Evolutionary conservation across 2,888 invertebrate genomes (phyloP), one percentile per base, ranked within the genome.

Genomic region (Colletes collaris): DNA sequence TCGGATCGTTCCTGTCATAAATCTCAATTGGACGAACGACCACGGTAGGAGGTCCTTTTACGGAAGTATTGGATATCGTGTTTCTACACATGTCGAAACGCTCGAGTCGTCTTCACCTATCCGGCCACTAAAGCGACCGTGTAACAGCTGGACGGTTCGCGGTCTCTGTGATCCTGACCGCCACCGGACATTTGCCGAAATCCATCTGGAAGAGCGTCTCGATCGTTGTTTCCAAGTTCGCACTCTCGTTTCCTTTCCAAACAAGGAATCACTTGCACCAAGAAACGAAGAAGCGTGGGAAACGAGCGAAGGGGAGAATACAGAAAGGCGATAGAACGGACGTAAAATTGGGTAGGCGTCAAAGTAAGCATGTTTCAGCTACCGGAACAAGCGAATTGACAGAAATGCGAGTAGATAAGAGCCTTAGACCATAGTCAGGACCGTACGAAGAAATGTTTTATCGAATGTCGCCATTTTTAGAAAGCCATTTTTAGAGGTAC

Each of bases 71-170:
- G 77, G 73, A 86, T 92, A 88, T 89, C 92, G 59, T 91, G 90
- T 91, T 91, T 89, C 89, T 89, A 92, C 91, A 91, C 89, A 88
- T 91, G 92, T 89, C 87, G 79, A 77, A 84, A 77, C 87, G 89
- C 83, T 90, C 86, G 88, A 85, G 86, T 75, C 81, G 82, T 84
- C 84, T 79, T 84, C 81, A 79, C 77, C 79, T 83, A 76, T 79
- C 83, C 83, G 80, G 76, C 81, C 62, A 59, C 59, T 56, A 64
- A 79, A 81, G 68, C 64, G 79, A 77, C 77, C 77, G 68, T 76
- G 76, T 70, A 63, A 83, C 89, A 89, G 86, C 84, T 86, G 87
- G 64, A 46, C 74, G 72, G 70, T 85, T 76, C 75, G 89, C 87
- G 88, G 87, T 69, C 63, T 76, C 78, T 89, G 56, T 87, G 86